phyloP scores from a whole-genome alignment of 2,797 vertebrate species.

The Acanthiza pusilla region DNA sequence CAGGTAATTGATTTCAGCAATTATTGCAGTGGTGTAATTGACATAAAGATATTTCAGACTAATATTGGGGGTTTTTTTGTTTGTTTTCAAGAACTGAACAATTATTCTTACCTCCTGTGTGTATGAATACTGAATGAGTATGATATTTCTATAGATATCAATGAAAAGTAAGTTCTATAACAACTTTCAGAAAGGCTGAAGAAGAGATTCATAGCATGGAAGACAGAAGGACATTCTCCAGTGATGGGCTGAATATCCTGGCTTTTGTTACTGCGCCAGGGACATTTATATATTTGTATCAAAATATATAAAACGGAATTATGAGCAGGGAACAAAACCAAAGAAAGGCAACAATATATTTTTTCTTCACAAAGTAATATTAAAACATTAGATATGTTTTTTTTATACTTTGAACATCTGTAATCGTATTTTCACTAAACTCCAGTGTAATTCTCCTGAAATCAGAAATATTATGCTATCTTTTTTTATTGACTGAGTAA shows the following conservation, averaged over 20 bases:
- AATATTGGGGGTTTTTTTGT: background rate
- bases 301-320: background rate
- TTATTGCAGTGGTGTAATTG: background rate
- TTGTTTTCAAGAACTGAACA: background rate
- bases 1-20: background rate
- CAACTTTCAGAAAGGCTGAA: background rate
- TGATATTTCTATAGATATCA: background rate
- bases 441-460: background rate
- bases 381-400: background rate
- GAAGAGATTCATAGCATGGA: background rate
- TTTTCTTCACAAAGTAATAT: background rate
- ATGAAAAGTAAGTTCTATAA: background rate
- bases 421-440: background rate
- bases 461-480: background rate
- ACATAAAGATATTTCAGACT: background rate
- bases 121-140: background rate
- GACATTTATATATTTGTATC: background rate
- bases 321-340: background rate
- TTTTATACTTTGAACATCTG: background rate
- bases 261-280: background rate
- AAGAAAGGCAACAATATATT: background rate
- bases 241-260: background rate
- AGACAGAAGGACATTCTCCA: background rate
- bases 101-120: background rate
- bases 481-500: background rate